Conservation (phyloP, 2,113 vertebrate genomes). For the Oryzias melastigma region DNA sequence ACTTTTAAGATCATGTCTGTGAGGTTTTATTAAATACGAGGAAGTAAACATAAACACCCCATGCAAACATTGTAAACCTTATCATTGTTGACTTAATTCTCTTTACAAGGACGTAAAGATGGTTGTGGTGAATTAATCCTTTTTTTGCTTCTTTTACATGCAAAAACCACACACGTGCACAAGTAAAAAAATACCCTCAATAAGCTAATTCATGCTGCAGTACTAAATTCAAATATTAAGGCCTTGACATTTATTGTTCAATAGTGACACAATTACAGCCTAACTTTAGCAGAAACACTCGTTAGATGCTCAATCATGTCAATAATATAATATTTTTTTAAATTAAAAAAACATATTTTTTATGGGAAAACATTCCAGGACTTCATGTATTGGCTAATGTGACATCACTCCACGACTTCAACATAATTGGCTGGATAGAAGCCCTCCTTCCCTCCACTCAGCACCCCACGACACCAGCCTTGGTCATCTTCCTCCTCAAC, state of each 20-base stretch:
- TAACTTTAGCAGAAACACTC: constrained; percentile 13
- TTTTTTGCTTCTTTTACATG: constrained; percentile 24
- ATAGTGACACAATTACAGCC: constrained; percentile 21
- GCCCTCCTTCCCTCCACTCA: constrained; percentile 78
- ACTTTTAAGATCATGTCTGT: constrained; percentile 14
- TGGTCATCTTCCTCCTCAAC: constrained; percentile 85
- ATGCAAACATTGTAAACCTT: constrained; percentile 47
- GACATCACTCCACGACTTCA: constrained; percentile 65
- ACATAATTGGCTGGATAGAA: constrained; percentile 86
- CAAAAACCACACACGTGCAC: constrained; percentile 21
- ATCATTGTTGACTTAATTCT: neutral
- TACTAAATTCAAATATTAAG: constrained; percentile 39
- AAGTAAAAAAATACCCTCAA: constrained; percentile 26
- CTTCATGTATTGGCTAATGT: constrained; percentile 11
- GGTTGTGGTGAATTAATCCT: constrained; percentile 44
- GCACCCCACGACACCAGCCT: constrained; percentile 84
- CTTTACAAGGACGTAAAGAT: constrained; percentile 17
- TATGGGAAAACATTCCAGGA: constrained; percentile 23
- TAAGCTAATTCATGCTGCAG: constrained; percentile 41
- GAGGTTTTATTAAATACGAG: constrained; percentile 8
- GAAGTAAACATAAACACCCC: constrained; percentile 48
- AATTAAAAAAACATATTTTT: neutral
- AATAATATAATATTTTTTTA: constrained; percentile 4
- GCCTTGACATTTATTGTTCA: constrained; percentile 14
- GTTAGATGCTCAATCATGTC: constrained; percentile 11